Evolutionary conservation across 2,888 invertebrate species (phyloP).

Genomic region (Cancer borealis): DNA sequence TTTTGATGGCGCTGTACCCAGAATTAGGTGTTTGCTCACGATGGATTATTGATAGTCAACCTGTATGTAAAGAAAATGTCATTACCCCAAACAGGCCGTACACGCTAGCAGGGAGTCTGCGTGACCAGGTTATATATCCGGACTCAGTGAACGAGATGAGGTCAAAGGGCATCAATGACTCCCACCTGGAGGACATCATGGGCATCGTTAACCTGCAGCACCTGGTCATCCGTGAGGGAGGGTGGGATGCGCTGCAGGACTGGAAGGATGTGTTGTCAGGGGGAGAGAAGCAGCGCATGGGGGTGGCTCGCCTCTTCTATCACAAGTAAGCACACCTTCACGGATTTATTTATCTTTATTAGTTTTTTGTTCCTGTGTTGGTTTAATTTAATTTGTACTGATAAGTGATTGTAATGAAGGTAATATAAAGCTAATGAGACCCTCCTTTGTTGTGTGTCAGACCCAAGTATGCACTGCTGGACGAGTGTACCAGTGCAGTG

Average conservation of each 20-base stretch:
- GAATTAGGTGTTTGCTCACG: no score
- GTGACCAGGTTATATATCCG: slow-evolving; percentile 98
- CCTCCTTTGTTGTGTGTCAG: slow-evolving; percentile 81
- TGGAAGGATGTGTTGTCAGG: slow-evolving; percentile 98
- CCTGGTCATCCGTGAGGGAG: slow-evolving; percentile 91
- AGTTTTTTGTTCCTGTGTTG: no score
- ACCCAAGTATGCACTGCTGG: slow-evolving; percentile 93
- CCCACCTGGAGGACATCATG: slow-evolving; percentile 87
- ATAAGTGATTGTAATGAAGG: neutral
- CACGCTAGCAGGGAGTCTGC: slow-evolving; percentile 95
- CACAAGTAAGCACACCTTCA: slow-evolving; percentile 85
- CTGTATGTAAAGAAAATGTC: no score
- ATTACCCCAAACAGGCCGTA: slow-evolving; percentile 86
- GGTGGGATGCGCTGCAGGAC: slow-evolving; percentile 90
- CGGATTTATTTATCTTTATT: neutral
- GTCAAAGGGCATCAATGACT: slow-evolving; percentile 85
- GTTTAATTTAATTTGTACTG: no score
- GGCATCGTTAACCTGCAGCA: slow-evolving; percentile 89
- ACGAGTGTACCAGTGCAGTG: slow-evolving; percentile 98
- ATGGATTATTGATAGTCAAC: no score
- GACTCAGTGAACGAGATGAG: slow-evolving; percentile 89
- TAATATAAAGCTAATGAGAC: neutral
- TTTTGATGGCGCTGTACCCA: no score
- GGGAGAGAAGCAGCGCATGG: slow-evolving; percentile 97
- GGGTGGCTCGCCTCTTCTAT: slow-evolving; percentile 96